Evolutionary conservation across 2,113 vertebrate genomes (phyloP), one percentile per base, ranked within the genome.

Genomic region (Tachysurus vachellii): DNA sequence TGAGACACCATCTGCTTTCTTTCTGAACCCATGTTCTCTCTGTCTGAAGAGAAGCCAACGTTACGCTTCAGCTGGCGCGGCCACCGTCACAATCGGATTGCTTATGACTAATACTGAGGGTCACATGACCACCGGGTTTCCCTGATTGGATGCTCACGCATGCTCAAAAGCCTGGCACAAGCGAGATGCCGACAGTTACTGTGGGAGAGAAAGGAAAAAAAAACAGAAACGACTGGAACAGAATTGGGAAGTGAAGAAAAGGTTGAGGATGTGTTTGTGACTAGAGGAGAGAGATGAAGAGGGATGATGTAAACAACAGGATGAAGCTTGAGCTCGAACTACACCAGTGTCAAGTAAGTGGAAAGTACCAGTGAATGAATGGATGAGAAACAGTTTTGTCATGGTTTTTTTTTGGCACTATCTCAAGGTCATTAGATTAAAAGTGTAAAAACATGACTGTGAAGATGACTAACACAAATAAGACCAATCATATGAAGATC

Each of bases 1-100:
- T 88, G 89, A 91, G 88, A 92, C 75, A 80, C 94, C 95, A 95
- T 95, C 95, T 95, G 95, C 91, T 93, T 88, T 91, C 79, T 93
- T 88, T 91, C 36, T 81, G 7, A 23, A 77, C 80, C 44, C 91
- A 88, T 87, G 77, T 90, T 88, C 44, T 47, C 75, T 57, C 89
- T 91, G 92, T 76, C 85, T 59, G 59, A 66, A 44, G 28, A 28
- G 16, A 62, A 44, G n/a, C 31, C 47, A 5, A 16, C 14, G 7
- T 79, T 77, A 28, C 7, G 13, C 12, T 54, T 77, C 10, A 50
- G 44, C 21, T 89, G 88, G 73, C 89, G 90, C 90, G 89, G 90
- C 91, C 89, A 89, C 89, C 85, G 88, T 89, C 92, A 91, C 93
- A 92, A 92, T 92, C 88, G 92, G 92, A 85, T 87, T 81, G 75